Percentiles rank a stretch among this genome's conserved stretches.
These are phyloP conservation scores for Apostichopus parvimensis DNA, from an alignment of 35 echinoderm and acorn worm genomes.

Conservation along the genomic window DNA sequence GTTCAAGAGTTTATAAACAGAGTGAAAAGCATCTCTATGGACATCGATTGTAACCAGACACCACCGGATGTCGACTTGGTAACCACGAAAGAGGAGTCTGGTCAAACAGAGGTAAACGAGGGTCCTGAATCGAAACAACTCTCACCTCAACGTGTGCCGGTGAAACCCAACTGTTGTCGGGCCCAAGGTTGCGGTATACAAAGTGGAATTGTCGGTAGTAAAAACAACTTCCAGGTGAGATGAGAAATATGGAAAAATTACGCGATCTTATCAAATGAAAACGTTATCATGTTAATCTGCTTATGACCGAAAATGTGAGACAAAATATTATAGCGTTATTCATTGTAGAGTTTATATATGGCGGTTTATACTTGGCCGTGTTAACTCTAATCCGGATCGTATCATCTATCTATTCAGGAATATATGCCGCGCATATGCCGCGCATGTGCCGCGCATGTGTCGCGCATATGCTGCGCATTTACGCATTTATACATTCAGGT, in stretches of 20 bases:
- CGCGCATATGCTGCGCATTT: too few relatives aligned
- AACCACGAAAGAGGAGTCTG: neutral
- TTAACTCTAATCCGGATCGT: too few relatives aligned
- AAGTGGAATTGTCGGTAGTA: conserved; percentile 71
- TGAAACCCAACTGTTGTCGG: conserved; percentile 56
- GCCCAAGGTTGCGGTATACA: conserved; percentile 72
- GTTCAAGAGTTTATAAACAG: conserved; percentile 72
- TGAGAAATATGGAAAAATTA: neutral
- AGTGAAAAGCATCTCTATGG: conserved; percentile 29
- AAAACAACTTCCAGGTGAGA: conserved; percentile 98
- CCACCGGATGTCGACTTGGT: conserved; percentile 1
- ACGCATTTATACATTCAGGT: too few relatives aligned
- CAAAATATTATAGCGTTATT: too few relatives aligned
- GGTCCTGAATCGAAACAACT: neutral
- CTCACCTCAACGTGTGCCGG: neutral
- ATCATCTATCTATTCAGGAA: too few relatives aligned
- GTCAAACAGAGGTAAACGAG: neutral
- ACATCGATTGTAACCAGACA: conserved; percentile 5
- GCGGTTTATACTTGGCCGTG: too few relatives aligned
- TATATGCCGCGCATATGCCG: too few relatives aligned
- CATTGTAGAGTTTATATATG: too few relatives aligned
- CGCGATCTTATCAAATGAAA: neutral
- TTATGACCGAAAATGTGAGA: neutral
- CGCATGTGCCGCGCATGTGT: too few relatives aligned
- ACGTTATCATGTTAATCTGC: neutral